A percentile compares a stretch with the other conserved stretches of the same genome.
phyloP scores from a whole-genome alignment of 1,140 invertebrate genomes.

The Papilio helenus region DNA sequence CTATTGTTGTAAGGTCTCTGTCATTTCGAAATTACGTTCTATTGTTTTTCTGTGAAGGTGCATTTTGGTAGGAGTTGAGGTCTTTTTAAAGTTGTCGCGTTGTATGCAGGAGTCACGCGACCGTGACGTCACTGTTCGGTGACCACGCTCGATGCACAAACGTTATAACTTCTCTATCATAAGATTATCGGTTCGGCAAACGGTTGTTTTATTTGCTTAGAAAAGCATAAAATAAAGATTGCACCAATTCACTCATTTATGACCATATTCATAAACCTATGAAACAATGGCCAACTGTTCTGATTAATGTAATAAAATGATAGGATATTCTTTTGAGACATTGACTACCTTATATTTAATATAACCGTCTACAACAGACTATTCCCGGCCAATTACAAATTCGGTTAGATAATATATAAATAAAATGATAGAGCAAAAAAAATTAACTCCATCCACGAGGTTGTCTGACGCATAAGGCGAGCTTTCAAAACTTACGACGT shows the following conservation, averaged over 20 bases:
- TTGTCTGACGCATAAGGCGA: conserved; percentile 55
- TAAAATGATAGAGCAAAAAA: conserved; percentile 1
- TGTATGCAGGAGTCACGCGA: conserved; percentile 54
- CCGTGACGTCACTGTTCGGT: conserved; percentile 77
- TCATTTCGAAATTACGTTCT: conserved; percentile 42
- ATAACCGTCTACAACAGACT: no score
- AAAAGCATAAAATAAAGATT: conserved; percentile 40
- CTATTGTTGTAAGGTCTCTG: conserved; percentile 51
- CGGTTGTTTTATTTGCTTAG: conserved; percentile 60
- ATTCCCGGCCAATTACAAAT: background rate
- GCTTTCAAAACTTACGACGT: conserved; percentile 61
- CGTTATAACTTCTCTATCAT: conserved; percentile 70
- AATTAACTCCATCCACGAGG: conserved; percentile 44
- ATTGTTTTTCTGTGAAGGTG: conserved; percentile 43
- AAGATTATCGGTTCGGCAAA: conserved; percentile 69
- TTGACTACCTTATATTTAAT: no score
- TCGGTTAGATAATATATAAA: background rate
- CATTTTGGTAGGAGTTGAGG: conserved; percentile 46
- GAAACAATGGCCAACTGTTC: background rate
- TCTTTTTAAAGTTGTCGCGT: conserved; percentile 52
- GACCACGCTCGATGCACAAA: conserved; percentile 71
- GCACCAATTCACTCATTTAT: background rate
- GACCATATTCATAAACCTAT: background rate
- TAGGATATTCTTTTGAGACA: no score
- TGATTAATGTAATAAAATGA: no score